These are phyloP conservation scores for Callipepla squamata DNA, from an alignment of 2,113 vertebrate species.

Conservation along the genomic window DNA sequence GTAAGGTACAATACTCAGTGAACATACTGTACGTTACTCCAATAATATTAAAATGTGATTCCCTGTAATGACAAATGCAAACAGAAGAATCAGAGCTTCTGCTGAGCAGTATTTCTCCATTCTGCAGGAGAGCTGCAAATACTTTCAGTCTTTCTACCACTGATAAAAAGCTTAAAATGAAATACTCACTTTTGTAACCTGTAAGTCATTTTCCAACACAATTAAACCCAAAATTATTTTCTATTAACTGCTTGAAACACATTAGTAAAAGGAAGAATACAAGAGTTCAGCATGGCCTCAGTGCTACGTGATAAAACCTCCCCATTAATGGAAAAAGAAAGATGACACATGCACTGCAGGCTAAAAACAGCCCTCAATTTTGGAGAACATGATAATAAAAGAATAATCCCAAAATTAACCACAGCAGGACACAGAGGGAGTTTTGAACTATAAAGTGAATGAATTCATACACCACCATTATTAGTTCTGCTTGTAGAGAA, in stretches of 20 bases:
- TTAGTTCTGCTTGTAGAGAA: neutral
- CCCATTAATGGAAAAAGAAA: constrained; percentile 19
- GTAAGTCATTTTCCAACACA: neutral
- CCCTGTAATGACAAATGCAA: neutral
- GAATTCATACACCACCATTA: constrained; percentile 12
- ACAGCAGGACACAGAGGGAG: constrained; percentile 53
- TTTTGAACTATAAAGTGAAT: constrained; percentile 32
- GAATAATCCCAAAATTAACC: constrained; percentile 49
- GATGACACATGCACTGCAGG: neutral
- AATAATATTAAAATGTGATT: neutral
- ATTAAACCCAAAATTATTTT: neutral
- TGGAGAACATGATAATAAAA: constrained; percentile 32
- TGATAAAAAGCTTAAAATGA: neutral
- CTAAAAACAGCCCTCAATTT: constrained; percentile 26
- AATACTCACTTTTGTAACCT: neutral
- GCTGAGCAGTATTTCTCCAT: neutral
- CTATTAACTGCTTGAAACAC: neutral
- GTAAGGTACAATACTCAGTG: neutral
- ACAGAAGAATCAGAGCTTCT: neutral
- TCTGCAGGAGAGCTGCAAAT: neutral
- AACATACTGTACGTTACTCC: neutral
- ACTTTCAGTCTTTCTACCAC: neutral
- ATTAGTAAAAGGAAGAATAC: neutral
- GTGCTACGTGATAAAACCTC: neutral
- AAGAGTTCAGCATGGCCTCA: neutral